A percentile compares a stretch with the other conserved stretches of the same genome.
phyloP scores from a whole-genome alignment of 30 jellyfish, hydroid and myxozoan species.

The Aurelia aurita complex sp. Pacific region DNA sequence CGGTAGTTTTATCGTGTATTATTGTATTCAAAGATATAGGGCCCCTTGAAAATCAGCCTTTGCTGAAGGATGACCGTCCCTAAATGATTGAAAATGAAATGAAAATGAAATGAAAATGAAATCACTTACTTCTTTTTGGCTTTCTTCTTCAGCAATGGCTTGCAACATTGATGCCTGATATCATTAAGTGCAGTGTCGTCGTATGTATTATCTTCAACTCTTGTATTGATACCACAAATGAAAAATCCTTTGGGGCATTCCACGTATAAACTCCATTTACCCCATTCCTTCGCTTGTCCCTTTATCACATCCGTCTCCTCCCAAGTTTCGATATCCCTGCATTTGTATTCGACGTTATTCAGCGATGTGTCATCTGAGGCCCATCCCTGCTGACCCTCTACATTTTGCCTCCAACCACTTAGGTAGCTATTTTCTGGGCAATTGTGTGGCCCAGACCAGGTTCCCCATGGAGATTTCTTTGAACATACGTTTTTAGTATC shows the following conservation, averaged over 20 bases:
- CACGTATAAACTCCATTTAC: conserved; percentile 53
- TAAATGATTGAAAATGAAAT: too few relatives aligned
- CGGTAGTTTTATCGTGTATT: too few relatives aligned
- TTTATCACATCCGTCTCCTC: conserved; percentile 13
- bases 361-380: conserved; percentile 55
- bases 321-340: conserved; percentile 55
- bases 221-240: conserved; percentile 68
- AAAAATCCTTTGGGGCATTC: conserved; percentile 60
- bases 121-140: neutral
- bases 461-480: conserved; percentile 29
- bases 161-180: conserved; percentile 62
- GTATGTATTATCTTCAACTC: conserved; percentile 54
- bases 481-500: neutral
- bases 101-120: too few relatives aligned
- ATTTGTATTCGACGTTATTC: conserved; percentile 56
- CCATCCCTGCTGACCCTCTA: conserved; percentile 33
- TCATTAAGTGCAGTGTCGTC: conserved; percentile 72
- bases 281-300: conserved; percentile 38
- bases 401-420: conserved; percentile 63
- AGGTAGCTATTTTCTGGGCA: conserved; percentile 47
- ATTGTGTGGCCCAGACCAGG: conserved; percentile 29
- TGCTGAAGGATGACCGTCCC: too few relatives aligned
- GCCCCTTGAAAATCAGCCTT: too few relatives aligned
- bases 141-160: conserved; percentile 35
- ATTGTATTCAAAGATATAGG: too few relatives aligned